Base-by-base conservation (phyloP, 1,140 invertebrate genomes). In the Microplitis demolitor region DNA sequence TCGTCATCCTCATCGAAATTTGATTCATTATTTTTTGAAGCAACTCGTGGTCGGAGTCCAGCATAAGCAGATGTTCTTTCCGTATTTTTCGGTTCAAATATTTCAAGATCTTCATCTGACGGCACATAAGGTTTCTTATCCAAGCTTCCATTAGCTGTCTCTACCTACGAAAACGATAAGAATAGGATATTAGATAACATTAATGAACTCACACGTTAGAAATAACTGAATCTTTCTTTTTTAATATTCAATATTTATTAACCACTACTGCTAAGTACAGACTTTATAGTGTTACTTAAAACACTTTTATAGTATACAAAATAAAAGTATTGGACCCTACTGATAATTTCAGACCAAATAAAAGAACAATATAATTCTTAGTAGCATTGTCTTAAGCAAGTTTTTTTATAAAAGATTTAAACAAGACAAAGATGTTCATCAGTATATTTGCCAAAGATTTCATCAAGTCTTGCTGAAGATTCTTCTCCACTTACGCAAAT, bases 151-250 rank as follows among this genome's bases (percentile, higher is more conserved):
- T 67, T 69, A 14, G 53, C 54, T 37, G 16, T 69, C 16, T 54
- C 67, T 6, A 69, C 54, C 67, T 69, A 69, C 37, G 50, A 4
- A 66, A 66, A 66, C 2, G 63, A 11, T 5, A 60, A 69, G 60
- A 69, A 35, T 24, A 1, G 51, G 4, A 54, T 37, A 35, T 35
- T 53, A 67, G 50, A 67, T 34, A 8, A 34, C 24, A 24, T 24
- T 24, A 50, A 24, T 24, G 16, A 58, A 31, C 6, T 45, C 11
- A 11, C 37, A 39, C 39, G 11, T 45, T 45, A 8, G 6, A 45
- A 45, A 45, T 45, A 45, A 45, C 0, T 66, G 4, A 16, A 50
- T 3, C 13, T 63, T 63, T 33, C 2, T 9, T 64, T 66, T 45
- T 66, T 51, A 50, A 50, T 51, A 45, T 14, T 39, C 8, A 66